These are phyloP conservation scores for Drymonia ruficornis DNA, from an alignment of 2,888 invertebrate genomes.

Conservation along the genomic window DNA sequence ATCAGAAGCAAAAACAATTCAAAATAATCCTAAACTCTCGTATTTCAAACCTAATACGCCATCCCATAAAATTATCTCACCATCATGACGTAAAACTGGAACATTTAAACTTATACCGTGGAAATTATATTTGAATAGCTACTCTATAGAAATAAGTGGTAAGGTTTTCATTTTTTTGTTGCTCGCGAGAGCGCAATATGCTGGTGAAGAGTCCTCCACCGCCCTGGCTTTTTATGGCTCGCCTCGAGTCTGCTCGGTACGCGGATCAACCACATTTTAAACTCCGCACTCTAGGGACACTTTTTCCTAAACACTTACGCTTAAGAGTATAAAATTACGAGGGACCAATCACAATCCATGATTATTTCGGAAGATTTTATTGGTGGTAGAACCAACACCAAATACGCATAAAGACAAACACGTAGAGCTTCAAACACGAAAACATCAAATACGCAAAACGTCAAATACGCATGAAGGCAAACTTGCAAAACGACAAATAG, in stretches of 20 bases:
- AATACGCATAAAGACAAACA: too few species aligned
- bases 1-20: not conserved
- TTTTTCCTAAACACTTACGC: too few species aligned
- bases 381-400: too few species aligned
- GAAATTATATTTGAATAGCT: slow-evolving; percentile 52
- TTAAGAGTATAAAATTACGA: too few species aligned
- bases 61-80: not conserved
- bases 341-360: too few species aligned
- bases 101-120: slow-evolving; percentile 16
- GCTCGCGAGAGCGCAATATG: slow-evolving; percentile 58
- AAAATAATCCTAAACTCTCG: not conserved
- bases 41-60: not conserved
- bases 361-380: too few species aligned
- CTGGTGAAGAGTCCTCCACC: slow-evolving; percentile 50
- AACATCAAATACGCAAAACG: too few species aligned
- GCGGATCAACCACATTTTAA: too few species aligned
- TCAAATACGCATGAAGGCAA: too few species aligned
- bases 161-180: slow-evolving; percentile 48
- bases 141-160: slow-evolving; percentile 44
- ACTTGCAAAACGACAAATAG: too few species aligned
- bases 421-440: too few species aligned
- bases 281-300: too few species aligned
- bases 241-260: slow-evolving; percentile 40
- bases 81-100: not conserved
- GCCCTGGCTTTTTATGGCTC: slow-evolving; percentile 58